These are phyloP conservation scores for Cistogaster globosa DNA, from an alignment of 2,888 invertebrate species.

Conservation along the genomic window DNA sequence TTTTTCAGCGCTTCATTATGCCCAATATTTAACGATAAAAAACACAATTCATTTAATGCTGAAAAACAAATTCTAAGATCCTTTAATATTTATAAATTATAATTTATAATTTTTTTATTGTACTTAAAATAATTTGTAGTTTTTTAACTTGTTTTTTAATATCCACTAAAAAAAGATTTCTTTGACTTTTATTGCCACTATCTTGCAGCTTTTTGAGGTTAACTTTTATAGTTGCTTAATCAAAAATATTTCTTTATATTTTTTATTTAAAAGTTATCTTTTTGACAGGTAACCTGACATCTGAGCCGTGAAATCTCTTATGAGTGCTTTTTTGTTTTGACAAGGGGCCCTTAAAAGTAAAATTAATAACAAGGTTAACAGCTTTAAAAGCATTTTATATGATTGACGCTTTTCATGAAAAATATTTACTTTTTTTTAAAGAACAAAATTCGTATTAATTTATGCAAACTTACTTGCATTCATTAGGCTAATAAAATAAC, in stretches of 20 bases:
- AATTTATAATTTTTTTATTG: too few relatives aligned
- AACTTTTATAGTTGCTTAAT: background rate
- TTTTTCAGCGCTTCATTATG: too few relatives aligned
- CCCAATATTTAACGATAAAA: too few relatives aligned
- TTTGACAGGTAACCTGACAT: constrained; percentile 56
- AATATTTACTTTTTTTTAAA: background rate
- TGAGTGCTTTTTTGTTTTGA: background rate
- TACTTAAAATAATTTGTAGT: too few relatives aligned
- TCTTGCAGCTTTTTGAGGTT: too few relatives aligned
- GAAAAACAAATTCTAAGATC: too few relatives aligned
- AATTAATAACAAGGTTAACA: constrained; percentile 40
- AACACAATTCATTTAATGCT: too few relatives aligned
- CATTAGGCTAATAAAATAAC: background rate
- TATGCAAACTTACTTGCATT: too few relatives aligned
- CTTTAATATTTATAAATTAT: too few relatives aligned
- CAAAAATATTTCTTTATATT: constrained; percentile 9
- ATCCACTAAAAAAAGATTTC: background rate
- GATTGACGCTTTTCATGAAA: constrained; percentile 3
- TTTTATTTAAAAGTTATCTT: constrained; percentile 44
- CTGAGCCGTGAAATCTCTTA: constrained; percentile 55
- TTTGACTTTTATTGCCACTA: background rate
- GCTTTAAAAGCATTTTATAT: constrained; percentile 14
- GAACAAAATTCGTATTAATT: constrained; percentile 2
- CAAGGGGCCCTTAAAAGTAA: constrained; percentile 15
- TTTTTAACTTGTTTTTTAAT: too few relatives aligned